Conservation (phyloP, 2,888 invertebrate genomes). For the Yponomeuta plumbellus region DNA sequence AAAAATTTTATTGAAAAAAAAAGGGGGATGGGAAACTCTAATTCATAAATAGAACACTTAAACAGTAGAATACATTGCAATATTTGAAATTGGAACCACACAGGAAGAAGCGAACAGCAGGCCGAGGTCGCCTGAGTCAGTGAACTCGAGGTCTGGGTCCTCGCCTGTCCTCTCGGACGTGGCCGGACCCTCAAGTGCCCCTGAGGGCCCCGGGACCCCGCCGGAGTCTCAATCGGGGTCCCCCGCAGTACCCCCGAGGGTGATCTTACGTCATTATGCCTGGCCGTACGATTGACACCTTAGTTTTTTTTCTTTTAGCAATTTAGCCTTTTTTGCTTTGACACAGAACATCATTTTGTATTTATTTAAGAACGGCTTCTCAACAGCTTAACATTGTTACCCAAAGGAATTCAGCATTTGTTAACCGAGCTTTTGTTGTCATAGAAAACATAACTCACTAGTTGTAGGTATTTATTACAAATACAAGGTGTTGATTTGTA, state of each 20-base stretch:
- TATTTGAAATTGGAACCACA: conserved; percentile 29
- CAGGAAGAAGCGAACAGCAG: conserved; percentile 52
- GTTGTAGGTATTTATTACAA: too few species aligned
- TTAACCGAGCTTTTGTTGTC: conserved; percentile 1
- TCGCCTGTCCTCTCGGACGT: conserved; percentile 37
- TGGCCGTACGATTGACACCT: conserved; percentile 74
- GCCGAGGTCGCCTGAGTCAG: conserved; percentile 40
- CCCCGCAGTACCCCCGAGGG: conserved; percentile 57
- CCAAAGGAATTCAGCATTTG: conserved; percentile 75
- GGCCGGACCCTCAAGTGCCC: conserved; percentile 28
- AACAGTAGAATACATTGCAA: conserved; percentile 12
- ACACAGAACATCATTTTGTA: conserved; percentile 32
- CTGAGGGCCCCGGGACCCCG: conserved; percentile 27
- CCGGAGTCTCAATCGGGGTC: conserved; percentile 44
- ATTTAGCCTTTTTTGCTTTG: conserved; percentile 51
- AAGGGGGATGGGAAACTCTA: neutral
- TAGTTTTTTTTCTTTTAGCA: conserved; percentile 67
- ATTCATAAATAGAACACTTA: neutral
- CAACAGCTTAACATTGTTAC: conserved; percentile 31
- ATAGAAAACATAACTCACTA: too few species aligned
- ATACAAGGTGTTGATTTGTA: too few species aligned
- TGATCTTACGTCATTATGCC: conserved; percentile 72
- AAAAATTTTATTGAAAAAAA: neutral
- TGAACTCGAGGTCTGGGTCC: conserved; percentile 32
- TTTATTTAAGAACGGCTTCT: conserved; percentile 39